A percentile compares a stretch with the other conserved stretches of the same genome.
Evolutionary conservation across 2,797 vertebrate genomes (phyloP).

Genomic region (Eospalax fontanierii): DNA sequence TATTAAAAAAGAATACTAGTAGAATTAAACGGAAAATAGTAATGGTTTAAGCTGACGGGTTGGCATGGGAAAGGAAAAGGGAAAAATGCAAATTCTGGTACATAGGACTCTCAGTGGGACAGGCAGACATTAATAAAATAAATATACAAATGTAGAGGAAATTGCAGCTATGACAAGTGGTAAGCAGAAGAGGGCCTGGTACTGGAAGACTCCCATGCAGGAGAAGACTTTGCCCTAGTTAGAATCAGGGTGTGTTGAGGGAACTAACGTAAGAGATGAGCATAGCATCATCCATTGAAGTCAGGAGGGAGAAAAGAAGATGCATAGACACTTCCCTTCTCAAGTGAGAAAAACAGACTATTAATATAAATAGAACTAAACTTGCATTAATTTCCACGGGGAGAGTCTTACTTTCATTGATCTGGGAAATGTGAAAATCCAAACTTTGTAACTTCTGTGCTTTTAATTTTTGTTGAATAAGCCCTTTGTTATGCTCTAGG

Average conservation of each 20-base stretch:
- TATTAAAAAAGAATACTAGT: neutral
- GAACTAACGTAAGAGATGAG: slow-evolving; percentile 15
- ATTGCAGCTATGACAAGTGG: neutral
- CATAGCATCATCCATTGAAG: neutral
- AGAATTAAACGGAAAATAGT: slow-evolving; percentile 55
- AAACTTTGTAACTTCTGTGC: slow-evolving; percentile 70
- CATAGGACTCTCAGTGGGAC: neutral
- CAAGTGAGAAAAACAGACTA: slow-evolving; percentile 73
- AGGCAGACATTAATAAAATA: neutral
- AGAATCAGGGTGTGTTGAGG: neutral
- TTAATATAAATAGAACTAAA: slow-evolving; percentile 79
- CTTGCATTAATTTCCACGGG: slow-evolving; percentile 78
- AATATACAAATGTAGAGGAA: neutral
- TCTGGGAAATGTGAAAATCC: slow-evolving; percentile 72
- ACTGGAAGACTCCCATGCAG: neutral
- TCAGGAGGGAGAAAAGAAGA: neutral
- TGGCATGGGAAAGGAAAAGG: neutral
- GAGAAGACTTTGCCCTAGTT: no score
- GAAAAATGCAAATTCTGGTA: neutral
- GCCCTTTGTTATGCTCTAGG: slow-evolving; percentile 76
- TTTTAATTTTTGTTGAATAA: slow-evolving; percentile 82
- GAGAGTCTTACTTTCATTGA: slow-evolving; percentile 79
- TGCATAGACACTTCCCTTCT: slow-evolving; percentile 4
- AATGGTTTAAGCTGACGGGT: neutral
- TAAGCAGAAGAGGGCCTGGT: neutral